These are phyloP conservation scores for Lagopus leucura DNA, from an alignment of 2,113 vertebrate species.

Conservation along the genomic window DNA sequence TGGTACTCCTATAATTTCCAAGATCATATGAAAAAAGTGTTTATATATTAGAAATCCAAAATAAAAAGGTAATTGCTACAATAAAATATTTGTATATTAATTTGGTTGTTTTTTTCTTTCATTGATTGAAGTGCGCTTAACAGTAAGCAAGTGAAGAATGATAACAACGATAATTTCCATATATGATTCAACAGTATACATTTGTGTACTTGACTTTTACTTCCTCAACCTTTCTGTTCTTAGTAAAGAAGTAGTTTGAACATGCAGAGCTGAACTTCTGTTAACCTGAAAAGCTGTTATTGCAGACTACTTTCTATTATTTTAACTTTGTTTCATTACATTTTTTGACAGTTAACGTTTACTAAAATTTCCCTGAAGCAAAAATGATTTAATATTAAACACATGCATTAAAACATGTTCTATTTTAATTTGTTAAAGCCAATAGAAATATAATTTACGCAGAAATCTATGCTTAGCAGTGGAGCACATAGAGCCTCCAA, in stretches of 20 bases:
- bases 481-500: conserved; percentile 67
- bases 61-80: conserved; percentile 44
- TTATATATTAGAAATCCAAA: conserved; percentile 2
- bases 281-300: conserved; percentile 74
- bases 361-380: conserved; percentile 75
- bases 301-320: conserved; percentile 70
- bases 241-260: conserved; percentile 19
- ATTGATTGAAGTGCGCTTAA: neutral
- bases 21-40: conserved; percentile 23
- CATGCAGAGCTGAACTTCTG: conserved; percentile 63
- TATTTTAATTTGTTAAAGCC: conserved; percentile 76
- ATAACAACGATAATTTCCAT: conserved; percentile 4
- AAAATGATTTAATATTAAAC: conserved; percentile 77
- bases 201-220: neutral
- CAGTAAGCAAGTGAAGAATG: neutral
- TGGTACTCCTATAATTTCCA: neutral
- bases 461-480: conserved; percentile 73
- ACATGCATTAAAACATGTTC: conserved; percentile 74
- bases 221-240: neutral
- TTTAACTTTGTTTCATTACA: conserved; percentile 78
- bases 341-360: conserved; percentile 81
- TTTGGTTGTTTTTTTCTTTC: conserved; percentile 24
- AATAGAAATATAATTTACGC: conserved; percentile 78
- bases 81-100: neutral
- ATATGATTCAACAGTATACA: neutral